Base-by-base conservation (phyloP, 2,888 invertebrate genomes). In the Maniola hyperantus region DNA sequence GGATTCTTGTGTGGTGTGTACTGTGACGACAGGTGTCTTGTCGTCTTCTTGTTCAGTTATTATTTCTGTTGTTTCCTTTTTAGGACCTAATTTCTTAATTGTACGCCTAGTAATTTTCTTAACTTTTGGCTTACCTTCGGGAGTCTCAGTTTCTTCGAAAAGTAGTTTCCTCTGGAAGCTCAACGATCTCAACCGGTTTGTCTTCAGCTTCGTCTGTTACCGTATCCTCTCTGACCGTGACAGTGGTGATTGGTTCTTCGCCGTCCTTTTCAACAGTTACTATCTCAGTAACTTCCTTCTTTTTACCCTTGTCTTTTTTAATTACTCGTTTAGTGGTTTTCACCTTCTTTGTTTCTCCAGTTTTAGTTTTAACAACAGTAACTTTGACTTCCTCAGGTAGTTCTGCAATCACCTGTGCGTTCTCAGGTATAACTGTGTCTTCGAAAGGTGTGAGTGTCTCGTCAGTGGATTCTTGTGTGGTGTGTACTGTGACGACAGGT, bases 21-120 rank as follows among this genome's bases (percentile, higher is more conserved):
- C 48, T 59, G 78, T 74, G 50, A 79, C 75, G 58, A 82, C 69
- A 13, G 83, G 46, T 15, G 46, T 46, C 46, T 46, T 7, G 15
- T 46, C 46, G 15, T 46, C 46, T 46, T 46, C 46, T 46, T 46
- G 46, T 46, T 46, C 46, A 18, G 46, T 46, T 5, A 46, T 46
- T 1, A 46, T 46, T 1, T 46, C 7, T 8, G 46, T 15, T 15
- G 46, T 46, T 15, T 15, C 15, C 7, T 7, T 7, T 18, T 46
- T n/a, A 2, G 46, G 46, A 1, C 15, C 15, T 46, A 46, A 46
- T 15, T 15, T 46, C 15, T 7, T 46, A 5, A 46, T 46, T 0
- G 46, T 46, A 15, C 46, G 46, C 15, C 15, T 46, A 46, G 46
- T 46, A 0, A 2, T 46, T 46, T 15, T 46, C 46, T 7, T 46